Evolutionary conservation across 2,797 vertebrate species (phyloP), one percentile per base, ranked within the genome.

Genomic region (Poecilia picta): DNA sequence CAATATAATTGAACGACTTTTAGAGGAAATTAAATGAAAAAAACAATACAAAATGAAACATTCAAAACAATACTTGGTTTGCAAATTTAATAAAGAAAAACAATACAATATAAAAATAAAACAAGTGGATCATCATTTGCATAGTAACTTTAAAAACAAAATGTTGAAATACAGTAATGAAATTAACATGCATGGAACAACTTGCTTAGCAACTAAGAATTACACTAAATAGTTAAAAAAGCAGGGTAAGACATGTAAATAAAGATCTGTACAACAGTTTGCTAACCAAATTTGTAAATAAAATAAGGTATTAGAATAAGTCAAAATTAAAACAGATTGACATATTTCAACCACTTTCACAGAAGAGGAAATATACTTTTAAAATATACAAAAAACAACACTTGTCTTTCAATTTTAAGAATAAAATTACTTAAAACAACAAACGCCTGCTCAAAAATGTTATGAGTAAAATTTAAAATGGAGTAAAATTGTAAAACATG

Each of bases 201-300:
- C 33, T 39, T 66, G 62, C 62, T 66, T 41, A n/a, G 64, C 64
- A 68, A 39, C 36, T 68, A 68, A 68, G 64, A 41, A 41, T 64
- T 10, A 4, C 25, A 68, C 4, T 5, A 68, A 68, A 66, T 23
- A 12, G 6, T 23, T 11, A 39, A 23, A 66, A 20, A 39, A 41
- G 7, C 1, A 0, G 18, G 10, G 31, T 57, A 28, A 55, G 25
- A 28, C 4, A 59, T 59, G 28, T 7, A 31, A 16, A 31, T 13
- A 62, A 33, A 62, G 5, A 36, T 43, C 20, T 41, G 23, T 70
- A 70, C 13, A 70, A 25, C 36, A 41, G 12, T 5, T 41, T 68
- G 8, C 6, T 20, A 39, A 39, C 1, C 64, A 68, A 41, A 39
- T 39, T 68, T 39, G 39, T 39, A 11, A 68, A 41, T 39, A 5